These are phyloP conservation scores for Eremophila alpestris DNA, from an alignment of 2,797 vertebrate genomes.

Conservation along the genomic window DNA sequence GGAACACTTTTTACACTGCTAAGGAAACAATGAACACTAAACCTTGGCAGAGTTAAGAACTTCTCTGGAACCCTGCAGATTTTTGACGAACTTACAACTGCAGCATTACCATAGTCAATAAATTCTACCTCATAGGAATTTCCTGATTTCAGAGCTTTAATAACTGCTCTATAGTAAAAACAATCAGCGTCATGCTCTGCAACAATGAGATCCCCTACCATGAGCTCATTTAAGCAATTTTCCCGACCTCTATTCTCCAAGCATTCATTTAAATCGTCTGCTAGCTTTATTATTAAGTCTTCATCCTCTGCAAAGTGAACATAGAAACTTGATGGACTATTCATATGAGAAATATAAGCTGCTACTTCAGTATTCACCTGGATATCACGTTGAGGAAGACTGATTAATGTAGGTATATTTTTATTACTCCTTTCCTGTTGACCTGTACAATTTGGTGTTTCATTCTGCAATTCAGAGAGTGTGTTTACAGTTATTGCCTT, in stretches of 20 bases:
- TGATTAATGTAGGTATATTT: slow-evolving; percentile 45
- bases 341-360: slow-evolving; percentile 78
- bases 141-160: slow-evolving; percentile 66
- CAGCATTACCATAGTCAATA: slow-evolving; percentile 88
- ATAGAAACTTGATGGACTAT: slow-evolving; percentile 78
- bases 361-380: slow-evolving; percentile 64
- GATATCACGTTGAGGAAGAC: slow-evolving; percentile 72
- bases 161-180: slow-evolving; percentile 82
- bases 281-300: slow-evolving; percentile 77
- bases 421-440: not conserved
- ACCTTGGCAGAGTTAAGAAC: slow-evolving; percentile 76
- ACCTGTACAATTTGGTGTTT: not conserved
- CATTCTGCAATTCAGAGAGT: not conserved
- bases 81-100: slow-evolving; percentile 73
- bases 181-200: slow-evolving; percentile 76
- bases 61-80: slow-evolving; percentile 71
- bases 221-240: slow-evolving; percentile 27
- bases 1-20: slow-evolving; percentile 52
- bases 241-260: slow-evolving; percentile 24
- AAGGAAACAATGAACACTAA: slow-evolving; percentile 82
- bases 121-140: slow-evolving; percentile 81
- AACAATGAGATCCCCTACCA: slow-evolving; percentile 76
- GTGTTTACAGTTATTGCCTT: not conserved
- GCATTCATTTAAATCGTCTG: slow-evolving; percentile 75
- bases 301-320: slow-evolving; percentile 84